A percentile compares a stretch with the other conserved stretches of the same genome.
phyloP scores from a whole-genome alignment of 2,888 invertebrate species.

The Chesias legatella region DNA sequence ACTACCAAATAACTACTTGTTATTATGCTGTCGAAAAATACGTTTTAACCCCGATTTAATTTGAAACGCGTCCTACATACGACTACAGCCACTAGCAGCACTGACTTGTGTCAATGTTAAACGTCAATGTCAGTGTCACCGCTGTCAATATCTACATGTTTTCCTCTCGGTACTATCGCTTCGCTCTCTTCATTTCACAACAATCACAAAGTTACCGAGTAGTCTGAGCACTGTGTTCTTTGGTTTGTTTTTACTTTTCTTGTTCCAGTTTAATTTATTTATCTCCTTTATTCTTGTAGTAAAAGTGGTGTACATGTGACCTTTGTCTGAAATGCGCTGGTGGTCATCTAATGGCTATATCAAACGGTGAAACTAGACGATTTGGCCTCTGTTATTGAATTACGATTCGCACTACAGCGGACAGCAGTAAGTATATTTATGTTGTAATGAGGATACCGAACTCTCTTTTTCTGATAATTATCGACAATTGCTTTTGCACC shows the following conservation, averaged over 20 bases:
- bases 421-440: slow-evolving; percentile 9
- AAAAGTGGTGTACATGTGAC: neutral
- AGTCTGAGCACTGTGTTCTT: neutral
- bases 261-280: slow-evolving; percentile 1
- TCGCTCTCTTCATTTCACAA: neutral
- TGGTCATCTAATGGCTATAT: neutral
- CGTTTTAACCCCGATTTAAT: too few species aligned
- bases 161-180: neutral
- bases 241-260: slow-evolving; percentile 8
- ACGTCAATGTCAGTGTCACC: slow-evolving; percentile 6
- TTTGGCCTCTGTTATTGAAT: slow-evolving; percentile 6
- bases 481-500: neutral
- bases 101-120: neutral
- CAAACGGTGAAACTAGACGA: slow-evolving; percentile 16
- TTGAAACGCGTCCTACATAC: too few species aligned
- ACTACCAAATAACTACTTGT: too few species aligned
- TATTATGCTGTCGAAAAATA: too few species aligned
- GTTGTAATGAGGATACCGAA: slow-evolving; percentile 5
- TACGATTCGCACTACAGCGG: slow-evolving; percentile 8
- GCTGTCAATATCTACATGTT: slow-evolving; percentile 4
- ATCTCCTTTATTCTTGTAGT: neutral
- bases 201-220: slow-evolving; percentile 1
- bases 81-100: neutral
- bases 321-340: slow-evolving; percentile 1
- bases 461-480: neutral